Evolutionary conservation across 2,797 vertebrate species (phyloP), one percentile per base, ranked within the genome.

Genomic region (Apogon hyalosoma): DNA sequence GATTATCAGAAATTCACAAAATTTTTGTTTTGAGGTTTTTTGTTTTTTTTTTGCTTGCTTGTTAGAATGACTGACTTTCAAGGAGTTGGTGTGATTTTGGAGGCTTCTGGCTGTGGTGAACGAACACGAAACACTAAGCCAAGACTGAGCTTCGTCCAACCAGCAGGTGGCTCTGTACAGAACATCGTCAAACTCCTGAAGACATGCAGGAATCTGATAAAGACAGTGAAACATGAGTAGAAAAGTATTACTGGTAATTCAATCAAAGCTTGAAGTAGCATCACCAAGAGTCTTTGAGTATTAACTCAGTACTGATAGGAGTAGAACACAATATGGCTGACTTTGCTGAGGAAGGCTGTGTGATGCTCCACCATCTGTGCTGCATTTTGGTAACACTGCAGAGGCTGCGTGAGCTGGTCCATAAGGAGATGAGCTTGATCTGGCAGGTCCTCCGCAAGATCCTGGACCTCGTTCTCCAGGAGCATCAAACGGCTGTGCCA

Each of bases 401-500:
- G 92, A 0, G 97, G 97, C 3, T 90, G 83, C 41, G 93, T 95
- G 74, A 98, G 87, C 33, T 92, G 90, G 87, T 99, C 98, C 94
- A 99, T 96, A 77, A 98, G 89, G n/a, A 94, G 81, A 14, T 97
- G 97, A 1, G 93, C 95, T 0, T 93, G 92, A 55, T 92, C 90
- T 1, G 96, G 95, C 16, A 95, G 88, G 65, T 96, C 94, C 87
- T 96, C 97, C 0, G 93, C 94, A 3, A 96, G 73, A 68, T 99
- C 98, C 46, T 97, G 96, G 58, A 96, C 95, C 73, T 98, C 96
- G 0, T 91, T 94, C 70, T 99, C 97, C 75, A 99, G 89, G 7
- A 95, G 90, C 39, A 93, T 95, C 62, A 98, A 82, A 66, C 92
- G 94, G 77, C 95, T 90, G 85, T 95, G 97, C 96, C 96, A 98